These are phyloP conservation scores for Hymenopus coronatus DNA, from an alignment of 2,888 invertebrate genomes.

Conservation along the genomic window DNA sequence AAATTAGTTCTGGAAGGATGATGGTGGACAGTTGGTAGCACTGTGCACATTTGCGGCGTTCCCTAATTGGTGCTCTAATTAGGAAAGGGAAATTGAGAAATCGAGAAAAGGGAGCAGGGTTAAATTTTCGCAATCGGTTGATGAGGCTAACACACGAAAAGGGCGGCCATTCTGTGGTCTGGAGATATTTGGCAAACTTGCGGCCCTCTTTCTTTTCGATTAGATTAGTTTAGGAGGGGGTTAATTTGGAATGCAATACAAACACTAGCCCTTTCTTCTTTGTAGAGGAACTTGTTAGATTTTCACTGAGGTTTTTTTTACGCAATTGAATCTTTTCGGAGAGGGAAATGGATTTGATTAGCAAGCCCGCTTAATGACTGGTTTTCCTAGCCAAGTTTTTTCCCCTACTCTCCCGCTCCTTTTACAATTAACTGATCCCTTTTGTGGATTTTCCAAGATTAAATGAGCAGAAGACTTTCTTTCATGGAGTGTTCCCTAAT, in stretches of 20 bases:
- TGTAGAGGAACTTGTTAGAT: neutral
- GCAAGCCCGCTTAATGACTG: neutral
- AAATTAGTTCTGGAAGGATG: constrained; percentile 20
- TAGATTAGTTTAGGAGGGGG: neutral
- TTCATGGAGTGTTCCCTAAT: neutral
- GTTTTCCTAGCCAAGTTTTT: neutral
- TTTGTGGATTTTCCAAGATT: neutral
- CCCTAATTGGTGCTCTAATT: constrained; percentile 15
- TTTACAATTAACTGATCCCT: neutral
- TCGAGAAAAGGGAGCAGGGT: neutral
- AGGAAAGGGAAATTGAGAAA: neutral
- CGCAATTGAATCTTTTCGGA: neutral
- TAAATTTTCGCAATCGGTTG: neutral
- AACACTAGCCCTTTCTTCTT: neutral
- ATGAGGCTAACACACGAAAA: neutral
- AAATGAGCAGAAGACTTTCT: neutral
- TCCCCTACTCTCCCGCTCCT: neutral
- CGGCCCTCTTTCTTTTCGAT: neutral
- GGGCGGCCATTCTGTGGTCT: neutral
- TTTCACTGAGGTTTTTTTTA: neutral
- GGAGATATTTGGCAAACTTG: neutral
- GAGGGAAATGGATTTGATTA: neutral
- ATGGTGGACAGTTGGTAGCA: neutral
- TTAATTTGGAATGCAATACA: neutral
- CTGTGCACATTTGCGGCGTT: neutral